phyloP scores from a whole-genome alignment of 2,113 vertebrate genomes.

The Heptranchias perlo region DNA sequence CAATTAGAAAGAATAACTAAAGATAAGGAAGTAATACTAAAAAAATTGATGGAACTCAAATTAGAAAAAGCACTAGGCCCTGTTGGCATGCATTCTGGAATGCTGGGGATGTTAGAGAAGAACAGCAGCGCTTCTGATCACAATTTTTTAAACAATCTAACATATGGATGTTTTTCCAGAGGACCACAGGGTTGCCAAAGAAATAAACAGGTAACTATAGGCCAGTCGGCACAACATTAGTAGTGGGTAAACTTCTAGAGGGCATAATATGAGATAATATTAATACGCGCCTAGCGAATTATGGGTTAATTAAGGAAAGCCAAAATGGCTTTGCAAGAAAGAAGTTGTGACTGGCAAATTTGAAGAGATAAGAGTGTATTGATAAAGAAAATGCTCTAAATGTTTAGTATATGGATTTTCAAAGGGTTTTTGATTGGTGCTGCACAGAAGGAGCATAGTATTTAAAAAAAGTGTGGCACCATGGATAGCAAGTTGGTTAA shows the following conservation, averaged over 20 bases:
- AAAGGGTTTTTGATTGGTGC: background rate
- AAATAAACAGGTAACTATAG: background rate
- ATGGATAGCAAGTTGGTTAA: background rate
- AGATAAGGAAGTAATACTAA: background rate
- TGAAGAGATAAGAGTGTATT: background rate
- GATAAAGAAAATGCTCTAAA: background rate
- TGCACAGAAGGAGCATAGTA: background rate
- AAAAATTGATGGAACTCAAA: background rate
- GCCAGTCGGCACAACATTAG: background rate
- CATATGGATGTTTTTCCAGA: background rate
- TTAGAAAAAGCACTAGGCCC: background rate
- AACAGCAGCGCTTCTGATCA: background rate
- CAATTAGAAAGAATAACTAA: background rate
- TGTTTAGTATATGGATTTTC: background rate
- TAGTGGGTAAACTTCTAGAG: background rate
- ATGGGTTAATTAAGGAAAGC: background rate
- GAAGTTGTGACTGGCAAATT: background rate
- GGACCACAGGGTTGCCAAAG: background rate
- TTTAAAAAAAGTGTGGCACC: background rate
- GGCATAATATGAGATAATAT: background rate
- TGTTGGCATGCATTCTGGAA: background rate
- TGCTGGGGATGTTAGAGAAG: background rate
- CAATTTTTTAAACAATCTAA: background rate
- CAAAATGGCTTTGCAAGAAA: background rate
- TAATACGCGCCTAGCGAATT: background rate